These are phyloP conservation scores for Centroberyx gerrardi DNA, from an alignment of 2,797 vertebrate genomes.

Conservation along the genomic window DNA sequence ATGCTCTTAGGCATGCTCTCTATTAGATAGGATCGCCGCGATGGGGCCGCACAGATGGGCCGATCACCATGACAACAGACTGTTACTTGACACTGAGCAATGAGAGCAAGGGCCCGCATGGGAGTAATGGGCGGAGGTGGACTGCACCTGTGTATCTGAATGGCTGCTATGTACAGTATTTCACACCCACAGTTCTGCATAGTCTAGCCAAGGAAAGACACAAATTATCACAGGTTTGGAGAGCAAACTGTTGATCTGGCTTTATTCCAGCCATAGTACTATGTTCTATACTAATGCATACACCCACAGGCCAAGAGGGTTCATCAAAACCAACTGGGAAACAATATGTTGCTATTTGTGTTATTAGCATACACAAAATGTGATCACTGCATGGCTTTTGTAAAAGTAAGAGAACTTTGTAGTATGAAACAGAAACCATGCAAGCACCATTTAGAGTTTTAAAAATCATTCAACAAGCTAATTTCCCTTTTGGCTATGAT, in stretches of 20 bases:
- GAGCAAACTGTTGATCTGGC: background rate
- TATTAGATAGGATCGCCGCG: conserved; percentile 37
- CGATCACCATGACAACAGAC: conserved; percentile 48
- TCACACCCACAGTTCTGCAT: background rate
- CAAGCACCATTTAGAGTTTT: background rate
- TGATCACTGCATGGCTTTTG: background rate
- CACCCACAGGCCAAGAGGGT: background rate
- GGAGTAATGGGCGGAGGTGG: background rate
- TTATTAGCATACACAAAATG: background rate
- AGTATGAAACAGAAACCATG: conserved; percentile 5
- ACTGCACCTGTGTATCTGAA: conserved; percentile 10
- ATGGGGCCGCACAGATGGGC: conserved; percentile 31
- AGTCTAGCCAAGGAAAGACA: background rate
- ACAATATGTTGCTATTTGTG: background rate
- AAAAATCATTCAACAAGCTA: background rate
- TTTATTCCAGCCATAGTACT: background rate
- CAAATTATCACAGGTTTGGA: background rate
- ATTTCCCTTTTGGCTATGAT: background rate
- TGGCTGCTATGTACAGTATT: background rate
- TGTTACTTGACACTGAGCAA: conserved; percentile 33
- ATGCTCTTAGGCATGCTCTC: conserved; percentile 33
- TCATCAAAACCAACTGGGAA: background rate
- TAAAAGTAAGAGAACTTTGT: background rate
- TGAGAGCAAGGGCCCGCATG: background rate
- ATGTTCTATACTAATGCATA: background rate